Evolutionary conservation across 1,140 invertebrate genomes (phyloP), one percentile per base, ranked within the genome.

Genomic region (Heliconius hewitsoni): DNA sequence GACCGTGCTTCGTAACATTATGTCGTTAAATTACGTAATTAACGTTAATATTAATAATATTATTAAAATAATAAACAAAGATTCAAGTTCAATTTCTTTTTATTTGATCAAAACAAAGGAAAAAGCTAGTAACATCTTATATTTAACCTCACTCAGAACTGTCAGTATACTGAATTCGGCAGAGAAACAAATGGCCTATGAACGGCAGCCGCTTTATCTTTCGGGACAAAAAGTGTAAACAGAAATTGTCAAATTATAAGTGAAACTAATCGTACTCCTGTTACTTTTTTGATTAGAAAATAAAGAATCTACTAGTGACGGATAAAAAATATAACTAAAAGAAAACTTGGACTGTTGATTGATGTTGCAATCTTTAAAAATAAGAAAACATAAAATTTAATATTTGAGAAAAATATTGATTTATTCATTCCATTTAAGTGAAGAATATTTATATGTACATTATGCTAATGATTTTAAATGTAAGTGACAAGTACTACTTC

Each of bases 141-240:
- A 76, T 76, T 76, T 66, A 60, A 60, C 74, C 34, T 76, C 39
- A 76, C 39, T 57, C 55, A 37, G 8, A 57, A 55, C 74, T 60
- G n/a, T 57, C 73, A 18, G 52, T 76, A 57, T 70, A 66, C 74
- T 37, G 55, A 76, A 76, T 76, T 76, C 42, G 37, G 74, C 55
- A 42, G 74, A 57, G 57, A 76, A 57, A 60, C 37, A 75, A 75
- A 76, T 66, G 57, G 74, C 34, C 74, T 76, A 66, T 76, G 74
- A 76, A 76, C 55, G 57, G 74, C 74, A 46, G 23, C 57, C 34
- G 37, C 13, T 76, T 76, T 70, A 76, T 76, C 74, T 70, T 76
- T 39, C 23, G 37, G 74, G 57, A 70, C 9, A 37, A 60, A 46
- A 76, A 70, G 27, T 70, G 30, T 70, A 11, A 23, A 76, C 27